phyloP scores from a whole-genome alignment of 2,888 invertebrate genomes.

The Metellina segmentata region DNA sequence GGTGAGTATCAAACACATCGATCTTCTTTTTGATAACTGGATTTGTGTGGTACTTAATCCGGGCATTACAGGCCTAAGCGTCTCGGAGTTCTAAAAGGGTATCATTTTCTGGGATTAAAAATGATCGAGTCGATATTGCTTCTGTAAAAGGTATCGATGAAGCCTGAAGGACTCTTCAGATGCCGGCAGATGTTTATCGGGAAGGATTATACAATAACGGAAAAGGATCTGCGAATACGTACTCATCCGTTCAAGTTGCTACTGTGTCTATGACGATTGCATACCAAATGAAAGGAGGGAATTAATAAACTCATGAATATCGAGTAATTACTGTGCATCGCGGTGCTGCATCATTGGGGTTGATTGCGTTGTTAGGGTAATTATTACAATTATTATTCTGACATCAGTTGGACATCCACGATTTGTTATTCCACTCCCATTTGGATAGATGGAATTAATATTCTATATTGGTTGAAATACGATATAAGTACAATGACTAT shows the following conservation, averaged over 20 bases:
- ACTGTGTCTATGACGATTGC: neutral
- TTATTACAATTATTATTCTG: neutral
- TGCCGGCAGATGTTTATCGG: conserved; percentile 24
- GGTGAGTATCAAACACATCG: conserved; percentile 17
- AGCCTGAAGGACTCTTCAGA: neutral
- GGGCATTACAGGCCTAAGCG: conserved; percentile 39
- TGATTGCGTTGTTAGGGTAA: neutral
- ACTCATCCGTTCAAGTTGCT: too few species aligned
- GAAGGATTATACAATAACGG: neutral
- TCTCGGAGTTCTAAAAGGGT: conserved; percentile 31
- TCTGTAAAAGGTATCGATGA: conserved; percentile 22
- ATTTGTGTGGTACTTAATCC: conserved; percentile 52
- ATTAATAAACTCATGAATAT: neutral
- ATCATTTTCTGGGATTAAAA: conserved; percentile 69
- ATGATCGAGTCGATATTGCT: conserved; percentile 41
- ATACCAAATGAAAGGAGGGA: neutral
- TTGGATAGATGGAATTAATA: neutral
- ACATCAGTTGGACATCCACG: neutral
- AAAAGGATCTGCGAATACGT: neutral
- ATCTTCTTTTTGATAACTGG: conserved; percentile 36
- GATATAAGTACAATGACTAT: neutral
- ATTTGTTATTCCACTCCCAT: neutral
- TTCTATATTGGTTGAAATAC: neutral
- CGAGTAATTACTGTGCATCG: neutral
- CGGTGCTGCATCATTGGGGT: neutral